Percentiles rank a stretch among this genome's conserved stretches.
phyloP scores from a whole-genome alignment of 2,888 invertebrate genomes.

The Tyria jacobaeae region DNA sequence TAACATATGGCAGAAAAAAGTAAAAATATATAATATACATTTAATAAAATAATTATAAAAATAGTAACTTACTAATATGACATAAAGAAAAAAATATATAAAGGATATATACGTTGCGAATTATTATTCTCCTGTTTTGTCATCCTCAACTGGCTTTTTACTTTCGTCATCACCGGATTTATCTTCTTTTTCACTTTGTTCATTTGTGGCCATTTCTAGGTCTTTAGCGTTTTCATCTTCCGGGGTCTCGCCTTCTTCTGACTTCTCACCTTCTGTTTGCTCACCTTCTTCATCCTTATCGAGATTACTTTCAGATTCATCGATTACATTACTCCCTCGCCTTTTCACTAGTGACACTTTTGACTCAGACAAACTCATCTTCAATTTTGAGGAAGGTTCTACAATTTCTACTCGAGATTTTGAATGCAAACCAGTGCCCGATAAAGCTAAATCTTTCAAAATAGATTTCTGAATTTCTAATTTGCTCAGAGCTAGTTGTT shows the following conservation, averaged over 20 bases:
- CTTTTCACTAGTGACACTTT: neutral
- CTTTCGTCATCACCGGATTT: no score
- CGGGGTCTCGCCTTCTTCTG: neutral
- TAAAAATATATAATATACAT: no score
- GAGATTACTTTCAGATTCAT: neutral
- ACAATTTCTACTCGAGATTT: slow-evolving; percentile 7
- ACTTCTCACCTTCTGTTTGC: neutral
- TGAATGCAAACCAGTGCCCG: slow-evolving; percentile 41
- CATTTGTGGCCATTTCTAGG: neutral
- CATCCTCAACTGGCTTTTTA: neutral
- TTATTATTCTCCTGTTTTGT: neutral
- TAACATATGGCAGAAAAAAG: no score
- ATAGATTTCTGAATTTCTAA: slow-evolving; percentile 75
- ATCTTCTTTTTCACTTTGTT: neutral
- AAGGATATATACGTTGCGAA: neutral
- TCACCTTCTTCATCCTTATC: neutral
- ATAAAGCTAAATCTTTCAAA: slow-evolving; percentile 72
- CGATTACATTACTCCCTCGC: neutral
- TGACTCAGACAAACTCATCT: neutral
- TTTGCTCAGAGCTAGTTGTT: slow-evolving; percentile 68
- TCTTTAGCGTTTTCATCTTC: neutral
- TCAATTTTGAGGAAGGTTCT: slow-evolving; percentile 1
- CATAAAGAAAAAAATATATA: neutral
- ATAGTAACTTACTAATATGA: neutral
- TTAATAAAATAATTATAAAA: neutral